Base-by-base conservation (phyloP, 2,888 invertebrate species). In the Troides aeacus region DNA sequence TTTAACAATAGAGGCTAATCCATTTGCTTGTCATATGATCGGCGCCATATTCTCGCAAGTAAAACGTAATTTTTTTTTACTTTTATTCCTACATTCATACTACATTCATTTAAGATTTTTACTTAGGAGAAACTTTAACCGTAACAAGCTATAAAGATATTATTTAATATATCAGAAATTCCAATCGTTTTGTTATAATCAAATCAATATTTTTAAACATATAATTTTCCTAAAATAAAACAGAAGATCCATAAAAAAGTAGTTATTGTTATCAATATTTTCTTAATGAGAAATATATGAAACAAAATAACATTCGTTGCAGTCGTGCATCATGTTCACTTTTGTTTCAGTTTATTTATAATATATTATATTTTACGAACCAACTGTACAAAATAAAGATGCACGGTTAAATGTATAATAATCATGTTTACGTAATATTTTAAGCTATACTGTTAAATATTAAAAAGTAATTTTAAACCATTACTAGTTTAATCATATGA, bases 1-100 rank as follows among this genome's bases (percentile, higher is more conserved):
- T 69, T 42, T 69, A 65, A 65, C 69, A 66, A 69, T 69, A 66
- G 65, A 69, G 56, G 65, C 69, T 69, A 66, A 69, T 69, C 56
- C 65, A 50, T 69, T 65, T 69, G 65, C 69, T 62, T 69, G 69
- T 65, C 65, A 69, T 69, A 69, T 42, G 62, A 69, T 57, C 65
- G 65, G n/a, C 53, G 58, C 30, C 62, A 39, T 69, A 58, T 69
- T 62, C 39, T 62, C 62, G 30, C 36, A 59, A 59, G 5, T 46
- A 36, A 21, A 64, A 60, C 36, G 64, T 57, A 62, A 30, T 23
- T 21, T 18, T 18, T 17, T 53, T n/a, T 53, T 53, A 53, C 15
- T 53, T 15, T 53, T 21, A 56, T 21, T 56, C 6, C 21, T 21
- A n/a, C n/a, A n/a, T n/a, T n/a, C n/a, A n/a, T n/a, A n/a, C 8